These are phyloP conservation scores for Crossocerus cetratus DNA, from an alignment of 2,888 invertebrate species.

Conservation along the genomic window DNA sequence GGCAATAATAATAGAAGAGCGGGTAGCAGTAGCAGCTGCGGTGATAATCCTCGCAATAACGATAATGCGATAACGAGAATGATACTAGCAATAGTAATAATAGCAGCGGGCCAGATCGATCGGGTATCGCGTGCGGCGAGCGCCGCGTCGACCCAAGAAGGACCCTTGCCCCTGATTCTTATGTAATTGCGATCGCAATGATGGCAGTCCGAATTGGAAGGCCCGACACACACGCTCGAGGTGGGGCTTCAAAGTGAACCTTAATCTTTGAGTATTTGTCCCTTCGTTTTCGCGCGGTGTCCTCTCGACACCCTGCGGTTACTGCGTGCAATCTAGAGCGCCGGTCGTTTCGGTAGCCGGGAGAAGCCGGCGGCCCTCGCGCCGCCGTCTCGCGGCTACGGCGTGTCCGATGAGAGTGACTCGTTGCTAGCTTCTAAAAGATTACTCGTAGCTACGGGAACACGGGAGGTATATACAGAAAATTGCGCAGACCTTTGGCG, in stretches of 20 bases:
- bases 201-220: background rate
- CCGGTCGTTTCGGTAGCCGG: background rate
- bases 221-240: background rate
- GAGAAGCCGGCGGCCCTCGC: no score
- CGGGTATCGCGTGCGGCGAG: background rate
- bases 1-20: slow-evolving; percentile 6
- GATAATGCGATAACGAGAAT: background rate
- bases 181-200: background rate
- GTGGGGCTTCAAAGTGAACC: background rate
- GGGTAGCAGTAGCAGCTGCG: slow-evolving; percentile 21
- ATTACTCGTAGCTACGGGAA: slow-evolving; percentile 56
- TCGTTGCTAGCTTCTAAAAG: slow-evolving; percentile 23
- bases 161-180: slow-evolving; percentile 1
- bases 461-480: slow-evolving; percentile 67
- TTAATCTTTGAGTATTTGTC: background rate
- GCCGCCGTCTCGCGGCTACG: no score
- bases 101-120: background rate
- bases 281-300: background rate
- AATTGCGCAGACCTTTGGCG: slow-evolving; percentile 41
- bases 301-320: no score
- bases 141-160: no score
- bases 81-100: slow-evolving; percentile 10
- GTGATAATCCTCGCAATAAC: slow-evolving; percentile 15
- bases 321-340: no score
- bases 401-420: no score